A percentile compares a stretch with the other conserved stretches of the same genome.
These are phyloP conservation scores for Spisula subtruncata DNA, from an alignment of 2,888 invertebrate species.

Conservation along the genomic window DNA sequence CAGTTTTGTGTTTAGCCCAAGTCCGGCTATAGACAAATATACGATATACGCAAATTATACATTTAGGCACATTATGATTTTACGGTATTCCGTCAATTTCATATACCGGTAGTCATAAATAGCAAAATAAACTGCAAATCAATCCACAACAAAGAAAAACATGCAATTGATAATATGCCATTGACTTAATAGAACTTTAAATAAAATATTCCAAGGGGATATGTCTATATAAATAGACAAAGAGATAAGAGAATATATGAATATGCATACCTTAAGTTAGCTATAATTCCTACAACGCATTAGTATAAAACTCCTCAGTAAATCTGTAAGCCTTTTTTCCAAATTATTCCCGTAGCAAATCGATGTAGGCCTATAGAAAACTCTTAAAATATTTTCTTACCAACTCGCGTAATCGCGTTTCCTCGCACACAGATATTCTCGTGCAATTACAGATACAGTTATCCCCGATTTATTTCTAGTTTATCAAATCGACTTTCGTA, in stretches of 20 bases:
- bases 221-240: not conserved
- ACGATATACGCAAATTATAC: too few relatives aligned
- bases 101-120: too few relatives aligned
- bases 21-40: too few relatives aligned
- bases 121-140: too few relatives aligned
- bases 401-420: not conserved
- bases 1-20: too few relatives aligned
- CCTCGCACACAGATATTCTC: not conserved
- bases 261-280: not conserved
- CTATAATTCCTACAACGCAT: not conserved
- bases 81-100: too few relatives aligned
- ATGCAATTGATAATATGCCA: too few relatives aligned
- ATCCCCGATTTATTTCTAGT: constrained; percentile 16
- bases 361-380: constrained; percentile 5
- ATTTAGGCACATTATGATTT: too few relatives aligned
- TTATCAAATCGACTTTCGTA: constrained; percentile 27
- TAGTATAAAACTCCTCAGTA: not conserved
- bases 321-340: not conserved
- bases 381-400: not conserved
- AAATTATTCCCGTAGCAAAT: not conserved
- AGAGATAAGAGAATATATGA: not conserved
- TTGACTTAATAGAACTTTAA: too few relatives aligned
- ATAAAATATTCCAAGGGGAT: too few relatives aligned
- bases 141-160: too few relatives aligned
- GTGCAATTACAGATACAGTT: not conserved